Percentiles rank a stretch among this genome's conserved stretches.
These are phyloP conservation scores for Metridium senile DNA, from an alignment of 92 coral and sea anemone genomes.

Conservation along the genomic window DNA sequence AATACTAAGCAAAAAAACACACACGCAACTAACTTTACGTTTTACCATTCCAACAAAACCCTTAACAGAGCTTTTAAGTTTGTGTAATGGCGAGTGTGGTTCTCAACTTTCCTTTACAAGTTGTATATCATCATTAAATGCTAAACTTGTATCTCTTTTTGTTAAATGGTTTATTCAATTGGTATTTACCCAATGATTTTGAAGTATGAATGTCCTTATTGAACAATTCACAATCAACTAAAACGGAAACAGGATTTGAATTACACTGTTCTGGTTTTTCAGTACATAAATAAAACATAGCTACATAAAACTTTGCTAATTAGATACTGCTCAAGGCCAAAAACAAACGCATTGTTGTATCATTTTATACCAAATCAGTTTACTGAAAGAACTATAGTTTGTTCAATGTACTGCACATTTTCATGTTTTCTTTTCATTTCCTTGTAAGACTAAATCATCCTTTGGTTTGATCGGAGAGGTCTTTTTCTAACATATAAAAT, in stretches of 20 bases:
- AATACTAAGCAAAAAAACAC: not conserved
- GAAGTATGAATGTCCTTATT: not conserved
- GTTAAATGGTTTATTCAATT: not conserved
- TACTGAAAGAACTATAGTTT: not conserved
- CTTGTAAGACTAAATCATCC: too few species aligned
- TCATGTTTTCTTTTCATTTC: too few species aligned
- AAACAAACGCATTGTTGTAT: not conserved
- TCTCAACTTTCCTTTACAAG: too few species aligned
- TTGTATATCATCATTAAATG: too few species aligned
- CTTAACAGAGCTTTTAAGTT: too few species aligned
- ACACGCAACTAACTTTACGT: not conserved
- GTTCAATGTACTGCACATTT: not conserved
- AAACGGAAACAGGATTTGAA: conserved; percentile 4
- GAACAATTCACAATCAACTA: conserved; percentile 5
- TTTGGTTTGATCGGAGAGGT: too few species aligned
- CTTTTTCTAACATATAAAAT: too few species aligned
- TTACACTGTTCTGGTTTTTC: not conserved
- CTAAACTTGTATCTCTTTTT: too few species aligned
- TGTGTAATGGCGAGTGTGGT: too few species aligned
- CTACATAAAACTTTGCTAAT: not conserved
- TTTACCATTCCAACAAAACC: too few species aligned
- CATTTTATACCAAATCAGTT: not conserved
- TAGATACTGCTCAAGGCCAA: not conserved
- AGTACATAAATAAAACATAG: not conserved
- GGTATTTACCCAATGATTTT: not conserved